Percentiles rank a stretch among this genome's conserved stretches.
Conservation (phyloP, 2,113 vertebrate genomes). For the Chelonoidis abingdonii region DNA sequence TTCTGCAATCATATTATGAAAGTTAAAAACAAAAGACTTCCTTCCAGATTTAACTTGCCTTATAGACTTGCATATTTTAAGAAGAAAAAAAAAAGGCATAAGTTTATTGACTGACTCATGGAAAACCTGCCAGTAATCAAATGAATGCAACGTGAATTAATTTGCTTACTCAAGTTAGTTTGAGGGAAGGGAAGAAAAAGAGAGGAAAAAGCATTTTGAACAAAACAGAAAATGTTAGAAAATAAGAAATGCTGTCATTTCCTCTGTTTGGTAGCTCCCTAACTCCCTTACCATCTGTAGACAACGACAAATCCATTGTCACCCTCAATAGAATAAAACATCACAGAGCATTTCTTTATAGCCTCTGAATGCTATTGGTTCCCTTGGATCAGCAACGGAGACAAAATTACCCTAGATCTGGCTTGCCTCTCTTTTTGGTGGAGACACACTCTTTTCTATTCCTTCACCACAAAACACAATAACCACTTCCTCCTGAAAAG, state of each 20-base stretch:
- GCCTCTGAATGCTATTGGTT: neutral
- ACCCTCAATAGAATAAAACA: neutral
- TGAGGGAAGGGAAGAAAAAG: neutral
- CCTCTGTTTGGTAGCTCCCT: neutral
- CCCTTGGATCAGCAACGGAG: neutral
- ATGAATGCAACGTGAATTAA: neutral
- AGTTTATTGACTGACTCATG: constrained; percentile 23
- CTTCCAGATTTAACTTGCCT: neutral
- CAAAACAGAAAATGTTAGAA: neutral
- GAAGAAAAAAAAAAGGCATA: neutral
- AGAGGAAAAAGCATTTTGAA: neutral
- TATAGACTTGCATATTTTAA: constrained; percentile 27
- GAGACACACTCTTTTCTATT: neutral
- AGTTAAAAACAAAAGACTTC: neutral
- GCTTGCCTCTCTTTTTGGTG: neutral
- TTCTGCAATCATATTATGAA: neutral
- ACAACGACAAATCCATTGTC: constrained; percentile 10
- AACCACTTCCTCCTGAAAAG: neutral
- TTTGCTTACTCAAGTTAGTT: constrained; percentile 5
- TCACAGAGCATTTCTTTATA: neutral
- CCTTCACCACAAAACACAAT: neutral
- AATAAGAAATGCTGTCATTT: neutral
- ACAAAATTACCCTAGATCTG: neutral
- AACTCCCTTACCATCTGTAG: neutral
- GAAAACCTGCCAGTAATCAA: neutral